A percentile compares a stretch with the other conserved stretches of the same genome.
Evolutionary conservation across 2,797 vertebrate genomes (phyloP).

Genomic region (Coilia nasus): DNA sequence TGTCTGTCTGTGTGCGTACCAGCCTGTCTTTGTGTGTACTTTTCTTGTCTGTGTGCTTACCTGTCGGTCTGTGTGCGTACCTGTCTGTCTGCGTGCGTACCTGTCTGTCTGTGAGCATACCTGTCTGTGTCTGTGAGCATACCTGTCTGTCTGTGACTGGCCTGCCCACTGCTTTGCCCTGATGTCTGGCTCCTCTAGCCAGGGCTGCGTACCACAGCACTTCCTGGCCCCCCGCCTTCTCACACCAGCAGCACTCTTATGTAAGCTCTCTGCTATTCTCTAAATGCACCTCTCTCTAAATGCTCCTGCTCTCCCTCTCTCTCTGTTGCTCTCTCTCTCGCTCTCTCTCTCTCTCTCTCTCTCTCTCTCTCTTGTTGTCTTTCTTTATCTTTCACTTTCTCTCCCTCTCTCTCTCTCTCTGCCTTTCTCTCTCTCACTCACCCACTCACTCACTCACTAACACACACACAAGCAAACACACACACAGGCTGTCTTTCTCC

Average conservation of each 20-base stretch:
- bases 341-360: neutral
- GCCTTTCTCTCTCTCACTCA: slow-evolving; percentile 19
- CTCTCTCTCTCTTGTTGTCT: neutral
- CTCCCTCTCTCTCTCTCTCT: neutral
- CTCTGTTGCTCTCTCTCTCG: neutral
- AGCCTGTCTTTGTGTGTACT: too few relatives aligned
- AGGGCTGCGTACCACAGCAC: slow-evolving; percentile 38
- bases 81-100: too few relatives aligned
- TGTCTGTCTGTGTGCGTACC: too few relatives aligned
- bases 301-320: neutral
- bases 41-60: too few relatives aligned
- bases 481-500: slow-evolving; percentile 29
- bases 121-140: too few relatives aligned
- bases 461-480: slow-evolving; percentile 35
- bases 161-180: slow-evolving; percentile 4
- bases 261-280: slow-evolving; percentile 35
- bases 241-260: slow-evolving; percentile 46
- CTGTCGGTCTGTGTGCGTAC: too few relatives aligned
- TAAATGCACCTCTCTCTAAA: neutral
- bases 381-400: slow-evolving; percentile 8
- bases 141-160: too few relatives aligned
- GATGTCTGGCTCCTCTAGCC: slow-evolving; percentile 23
- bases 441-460: neutral
- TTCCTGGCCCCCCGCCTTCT: slow-evolving; percentile 26
- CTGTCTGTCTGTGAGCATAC: slow-evolving; percentile 40